Evolutionary conservation across 2,113 vertebrate genomes (phyloP), one percentile per base, ranked within the genome.

Genomic region (Sapajus apella): DNA sequence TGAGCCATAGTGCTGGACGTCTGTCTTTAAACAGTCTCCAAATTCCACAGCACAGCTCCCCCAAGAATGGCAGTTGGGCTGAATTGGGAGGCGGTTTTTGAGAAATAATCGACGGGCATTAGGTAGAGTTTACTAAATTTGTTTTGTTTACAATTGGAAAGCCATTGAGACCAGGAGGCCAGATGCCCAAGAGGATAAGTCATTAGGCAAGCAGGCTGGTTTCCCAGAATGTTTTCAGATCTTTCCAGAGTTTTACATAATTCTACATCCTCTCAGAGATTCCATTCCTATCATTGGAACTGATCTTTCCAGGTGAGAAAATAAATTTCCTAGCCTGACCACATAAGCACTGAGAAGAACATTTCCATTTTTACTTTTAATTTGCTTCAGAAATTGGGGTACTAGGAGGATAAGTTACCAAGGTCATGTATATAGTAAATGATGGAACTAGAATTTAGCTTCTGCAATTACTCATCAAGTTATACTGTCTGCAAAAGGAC

Each of bases 101-200:
- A 98, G 83, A 98, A 92, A 97, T 90, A 97, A 97, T 73, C 90
- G 64, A 95, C 13, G 25, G 87, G 89, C 89, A 91, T 94, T 83
- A 94, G 90, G 93, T 50, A 81, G 95, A 97, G 81, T 94, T 98
- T 91, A 92, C 95, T 97, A 97, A 97, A 96, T 86, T 96, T 97
- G 70, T 94, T 97, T 97, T 79, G 81, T 91, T 97, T 97, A 64
- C 89, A 96, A 3, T 5, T 73, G 92, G 85, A 81, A 64, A 87
- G 21, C 40, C 45, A 52, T 0, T 64, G 52, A 91, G 82, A 80
- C 56, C 92, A 90, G 76, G 90, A 97, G 96, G 95, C 97, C 97
- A 97, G 92, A 86, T 68, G 76, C 58, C 56, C 86, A 92, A 97
- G 92, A 97, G 96, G 88, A 97, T 97, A 92, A 87, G 94, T 96